Base-by-base conservation (phyloP, 1,140 invertebrate genomes). In the Hylyphantes graminicola region DNA sequence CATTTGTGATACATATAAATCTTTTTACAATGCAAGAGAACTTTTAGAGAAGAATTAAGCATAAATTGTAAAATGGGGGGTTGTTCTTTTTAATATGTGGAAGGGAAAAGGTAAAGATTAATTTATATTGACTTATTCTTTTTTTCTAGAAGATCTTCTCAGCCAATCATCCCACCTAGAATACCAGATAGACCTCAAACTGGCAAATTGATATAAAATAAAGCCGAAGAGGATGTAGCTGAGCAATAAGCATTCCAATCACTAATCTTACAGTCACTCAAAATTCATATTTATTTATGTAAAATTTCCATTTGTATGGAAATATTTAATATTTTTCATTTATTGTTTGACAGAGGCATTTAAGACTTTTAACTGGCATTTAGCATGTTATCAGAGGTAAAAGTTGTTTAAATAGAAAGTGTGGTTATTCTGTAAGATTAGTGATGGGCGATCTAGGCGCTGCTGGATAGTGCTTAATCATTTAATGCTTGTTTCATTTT, bases 131-230 rank as follows among this genome's bases (percentile, higher is more conserved):
- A 9, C 13, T 57, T 5, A 15, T 63, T 63, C 9, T 53, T 76
- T 19, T 78, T 81, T 55, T 68, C 85, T 92, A 91, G 75, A 91
- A 93, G 92, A 90, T 90, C 91, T 86, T 90, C 91, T 86, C 91
- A 92, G 88, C 92, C 92, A 85, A 91, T 90, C 88, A 91, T 93
- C 88, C 92, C 93, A 87, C 93, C 93, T 86, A 92, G 92, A 90
- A 93, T 94, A 90, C 93, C 93, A 82, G 93, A 93, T 87, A 90
- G 93, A 89, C 93, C 93, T 50, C 88, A 89, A 63, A 87, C 90
- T 64, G 78, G 78, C 63, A 19, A 59, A 12, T 50, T 81, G n/a
- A 81, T 81, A 63, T 81, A 19, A 73, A 21, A 9, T 12, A n/a
- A 10, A 54, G 17, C 0, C 10, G 21, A 73, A 81, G 59, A 63